Evolutionary conservation across 1,140 invertebrate genomes (phyloP).

Genomic region (Brachionus manjavacas): DNA sequence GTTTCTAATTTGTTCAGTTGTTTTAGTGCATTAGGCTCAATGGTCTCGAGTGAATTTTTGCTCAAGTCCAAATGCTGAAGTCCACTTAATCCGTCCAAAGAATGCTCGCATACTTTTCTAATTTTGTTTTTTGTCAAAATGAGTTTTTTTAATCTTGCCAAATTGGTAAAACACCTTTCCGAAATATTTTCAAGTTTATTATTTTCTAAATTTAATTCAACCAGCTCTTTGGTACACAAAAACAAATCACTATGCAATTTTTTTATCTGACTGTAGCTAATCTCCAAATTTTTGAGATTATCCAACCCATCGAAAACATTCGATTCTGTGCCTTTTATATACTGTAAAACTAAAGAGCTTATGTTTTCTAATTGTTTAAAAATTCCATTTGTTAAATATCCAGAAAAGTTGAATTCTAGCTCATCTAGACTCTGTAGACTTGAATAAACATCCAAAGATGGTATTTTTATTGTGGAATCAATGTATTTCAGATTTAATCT

Average conservation of each 20-base stretch:
- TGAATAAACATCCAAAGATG: background rate
- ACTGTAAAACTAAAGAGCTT: background rate
- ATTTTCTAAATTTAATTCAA: constrained; percentile 58
- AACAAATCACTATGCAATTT: background rate
- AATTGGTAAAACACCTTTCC: background rate
- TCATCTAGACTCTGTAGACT: background rate
- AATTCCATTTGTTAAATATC: background rate
- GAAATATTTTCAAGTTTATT: constrained; percentile 64
- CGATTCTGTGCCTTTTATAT: background rate
- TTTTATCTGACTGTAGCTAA: background rate
- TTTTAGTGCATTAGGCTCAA: background rate
- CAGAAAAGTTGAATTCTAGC: background rate
- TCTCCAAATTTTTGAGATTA: background rate
- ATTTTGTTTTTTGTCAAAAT: background rate
- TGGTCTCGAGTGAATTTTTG: background rate
- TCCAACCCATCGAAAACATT: background rate
- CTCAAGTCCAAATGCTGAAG: background rate
- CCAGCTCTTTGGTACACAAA: background rate
- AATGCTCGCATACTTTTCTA: background rate
- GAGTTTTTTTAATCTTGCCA: background rate
- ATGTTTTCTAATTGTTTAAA: background rate
- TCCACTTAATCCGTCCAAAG: background rate
- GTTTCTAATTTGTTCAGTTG: background rate
- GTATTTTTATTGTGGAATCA: background rate
- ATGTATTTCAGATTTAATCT: too few species aligned